Evolutionary conservation across 92 coral and sea anemone genomes (phyloP).

Genomic region (Umimayanthus kanabou): DNA sequence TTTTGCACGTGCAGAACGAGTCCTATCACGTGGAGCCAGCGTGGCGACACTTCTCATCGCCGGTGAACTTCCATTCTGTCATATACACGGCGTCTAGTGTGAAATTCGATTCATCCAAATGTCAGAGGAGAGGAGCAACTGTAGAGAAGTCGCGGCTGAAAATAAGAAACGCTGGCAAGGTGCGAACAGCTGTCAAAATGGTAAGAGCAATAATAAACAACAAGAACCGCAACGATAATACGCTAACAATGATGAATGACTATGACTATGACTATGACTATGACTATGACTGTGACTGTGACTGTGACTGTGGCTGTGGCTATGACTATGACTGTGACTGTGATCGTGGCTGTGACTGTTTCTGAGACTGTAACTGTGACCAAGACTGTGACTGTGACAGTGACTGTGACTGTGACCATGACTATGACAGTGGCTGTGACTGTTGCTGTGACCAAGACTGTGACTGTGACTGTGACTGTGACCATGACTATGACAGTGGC

Average conservation of each 20-base stretch:
- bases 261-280: too few relatives aligned
- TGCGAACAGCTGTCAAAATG: neutral
- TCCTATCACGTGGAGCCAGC: slow-evolving; percentile 72
- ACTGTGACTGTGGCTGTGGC: too few relatives aligned
- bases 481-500: too few relatives aligned
- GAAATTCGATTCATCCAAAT: slow-evolving; percentile 40
- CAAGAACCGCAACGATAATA: neutral
- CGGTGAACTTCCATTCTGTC: slow-evolving; percentile 66
- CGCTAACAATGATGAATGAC: neutral
- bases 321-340: too few relatives aligned
- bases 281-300: too few relatives aligned
- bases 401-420: too few relatives aligned
- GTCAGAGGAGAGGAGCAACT: slow-evolving; percentile 30
- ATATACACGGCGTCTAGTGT: slow-evolving; percentile 59
- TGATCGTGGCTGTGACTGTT: too few relatives aligned
- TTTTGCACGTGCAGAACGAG: slow-evolving; percentile 52
- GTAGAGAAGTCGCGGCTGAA: neutral
- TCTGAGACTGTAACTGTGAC: too few relatives aligned
- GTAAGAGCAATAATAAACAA: neutral
- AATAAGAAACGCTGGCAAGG: neutral
- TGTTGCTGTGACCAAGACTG: too few relatives aligned
- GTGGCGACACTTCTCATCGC: slow-evolving; percentile 46
- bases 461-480: too few relatives aligned
- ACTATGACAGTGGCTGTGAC: too few relatives aligned
- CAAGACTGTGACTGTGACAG: too few relatives aligned